Evolutionary conservation across 2,113 vertebrate genomes (phyloP), one percentile per base, ranked within the genome.

Genomic region (Crotalus helleri): DNA sequence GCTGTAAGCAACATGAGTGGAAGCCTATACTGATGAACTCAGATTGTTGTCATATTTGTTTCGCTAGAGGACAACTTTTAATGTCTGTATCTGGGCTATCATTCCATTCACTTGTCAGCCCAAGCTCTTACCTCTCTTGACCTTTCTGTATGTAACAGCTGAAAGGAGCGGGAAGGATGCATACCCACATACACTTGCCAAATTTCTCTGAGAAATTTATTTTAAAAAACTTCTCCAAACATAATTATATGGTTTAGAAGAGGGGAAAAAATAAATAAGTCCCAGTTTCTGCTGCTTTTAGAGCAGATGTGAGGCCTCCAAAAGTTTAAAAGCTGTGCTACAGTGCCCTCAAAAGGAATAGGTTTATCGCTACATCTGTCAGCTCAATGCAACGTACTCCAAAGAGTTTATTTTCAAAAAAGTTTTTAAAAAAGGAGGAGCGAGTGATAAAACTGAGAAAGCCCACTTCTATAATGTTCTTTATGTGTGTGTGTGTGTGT

Each of bases 261-360:
- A 29, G 21, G 2, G 4, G 0, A 46, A 3, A 81, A 69, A 0
- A 0, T 2, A 51, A 51, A 51, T 51, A 51, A 51, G 9, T 0
- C 1, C 0, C 1, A 0, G 10, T 1, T 10, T 24, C 26, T 15
- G 6, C 13, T 51, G 17, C 9, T 58, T 87, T 93, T 55, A 15
- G n/a, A 74, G 61, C 24, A 85, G 5, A 61, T 3, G 21, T 0
- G 23, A 39, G 33, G 74, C 29, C 57, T 49, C 23, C 33, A 12
- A 81, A 49, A 23, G 15, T 13, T 39, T 51, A 96, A 97, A 97
- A 96, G 94, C 94, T 94, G 92, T 96, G 95, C 95, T 97, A 93
- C 2, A 85, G 93, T 92, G 96, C 96, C 97, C 96, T 93, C 97
- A 96, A 88, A 95, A 97, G 96, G 97, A 92, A 88, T 33, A 24